Evolutionary conservation across 2,797 vertebrate species (phyloP).

Genomic region (Sebastes kiyomatsui): DNA sequence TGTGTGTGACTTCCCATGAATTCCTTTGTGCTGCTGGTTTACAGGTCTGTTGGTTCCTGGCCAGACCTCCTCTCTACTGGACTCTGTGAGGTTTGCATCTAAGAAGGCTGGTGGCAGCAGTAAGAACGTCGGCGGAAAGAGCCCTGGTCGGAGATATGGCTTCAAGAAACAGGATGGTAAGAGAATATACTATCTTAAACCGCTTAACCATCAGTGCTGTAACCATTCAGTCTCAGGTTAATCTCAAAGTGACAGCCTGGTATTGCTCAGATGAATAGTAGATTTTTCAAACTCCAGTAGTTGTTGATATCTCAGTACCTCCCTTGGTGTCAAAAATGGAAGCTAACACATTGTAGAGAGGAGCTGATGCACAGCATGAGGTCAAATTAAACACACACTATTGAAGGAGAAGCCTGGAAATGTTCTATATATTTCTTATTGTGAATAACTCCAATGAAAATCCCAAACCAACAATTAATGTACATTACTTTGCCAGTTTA

Average conservation of each 20-base stretch:
- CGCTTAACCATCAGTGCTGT: neutral
- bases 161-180: slow-evolving; percentile 91
- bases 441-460: neutral
- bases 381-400: neutral
- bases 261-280: neutral
- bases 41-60: slow-evolving; percentile 66
- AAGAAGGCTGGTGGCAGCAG: slow-evolving; percentile 90
- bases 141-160: slow-evolving; percentile 87
- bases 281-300: neutral
- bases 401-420: neutral
- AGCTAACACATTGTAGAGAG: neutral
- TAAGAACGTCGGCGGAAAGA: slow-evolving; percentile 90
- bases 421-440: neutral
- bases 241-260: neutral
- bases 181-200: accelerated
- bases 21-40: slow-evolving; percentile 16
- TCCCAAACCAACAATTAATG: neutral
- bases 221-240: neutral
- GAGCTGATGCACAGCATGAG: neutral
- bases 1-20: too few relatives aligned
- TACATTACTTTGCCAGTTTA: neutral
- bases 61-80: slow-evolving; percentile 48
- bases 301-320: neutral
- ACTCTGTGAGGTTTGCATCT: slow-evolving; percentile 85
- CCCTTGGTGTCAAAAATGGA: neutral